A percentile compares a stretch with the other conserved stretches of the same genome.
Conservation (phyloP, 2,113 vertebrate species). For the Vicugna pacos region DNA sequence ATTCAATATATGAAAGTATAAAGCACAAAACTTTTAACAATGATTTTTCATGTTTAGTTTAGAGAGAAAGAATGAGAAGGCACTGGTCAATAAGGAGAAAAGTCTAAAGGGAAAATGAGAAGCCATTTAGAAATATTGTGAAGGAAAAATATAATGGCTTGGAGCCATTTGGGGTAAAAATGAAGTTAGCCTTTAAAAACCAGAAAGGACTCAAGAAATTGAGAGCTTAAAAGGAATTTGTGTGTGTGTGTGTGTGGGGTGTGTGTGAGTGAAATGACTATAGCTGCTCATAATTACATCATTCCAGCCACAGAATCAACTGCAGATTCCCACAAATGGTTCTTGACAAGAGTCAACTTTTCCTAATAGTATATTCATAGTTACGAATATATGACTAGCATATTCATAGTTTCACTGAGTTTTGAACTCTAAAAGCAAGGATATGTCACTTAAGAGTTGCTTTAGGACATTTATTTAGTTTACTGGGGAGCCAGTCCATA, state of each 20-base stretch:
- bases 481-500: neutral
- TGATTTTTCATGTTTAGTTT: neutral
- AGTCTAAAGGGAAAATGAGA: neutral
- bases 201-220: neutral
- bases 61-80: neutral
- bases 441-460: neutral
- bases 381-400: neutral
- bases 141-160: constrained; percentile 31
- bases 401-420: neutral
- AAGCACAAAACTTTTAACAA: neutral
- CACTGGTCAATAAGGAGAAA: neutral
- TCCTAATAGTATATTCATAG: neutral
- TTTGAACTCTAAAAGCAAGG: neutral
- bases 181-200: neutral
- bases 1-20: neutral
- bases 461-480: neutral
- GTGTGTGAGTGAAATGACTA: constrained; percentile 2
- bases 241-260: neutral
- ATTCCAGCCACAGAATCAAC: neutral
- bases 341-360: neutral
- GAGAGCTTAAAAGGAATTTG: constrained; percentile 2
- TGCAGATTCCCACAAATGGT: neutral
- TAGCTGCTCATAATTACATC: neutral
- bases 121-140: constrained; percentile 10
- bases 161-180: neutral